A percentile compares a stretch with the other conserved stretches of the same genome.
Conservation (phyloP, 92 coral and sea anemone species). For the Pocillopora grandis region DNA sequence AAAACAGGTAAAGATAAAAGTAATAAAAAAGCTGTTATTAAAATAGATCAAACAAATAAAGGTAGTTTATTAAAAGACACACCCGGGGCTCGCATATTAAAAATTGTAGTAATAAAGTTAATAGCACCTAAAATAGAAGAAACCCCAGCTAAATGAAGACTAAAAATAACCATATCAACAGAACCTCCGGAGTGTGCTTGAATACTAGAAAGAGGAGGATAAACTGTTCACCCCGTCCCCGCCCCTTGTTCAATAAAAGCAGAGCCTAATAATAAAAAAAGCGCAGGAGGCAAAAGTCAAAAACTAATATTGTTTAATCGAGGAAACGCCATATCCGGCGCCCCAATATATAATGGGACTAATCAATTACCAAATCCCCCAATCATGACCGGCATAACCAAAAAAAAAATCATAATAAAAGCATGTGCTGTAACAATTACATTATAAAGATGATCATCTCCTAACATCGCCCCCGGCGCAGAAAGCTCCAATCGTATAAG, state of each 20-base stretch:
- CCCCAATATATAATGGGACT: slow-evolving; percentile 68
- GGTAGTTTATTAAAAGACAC: slow-evolving; percentile 65
- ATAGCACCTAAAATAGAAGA: slow-evolving; percentile 82
- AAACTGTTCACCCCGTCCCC: slow-evolving; percentile 84
- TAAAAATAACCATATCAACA: slow-evolving; percentile 75
- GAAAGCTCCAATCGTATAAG: slow-evolving; percentile 80
- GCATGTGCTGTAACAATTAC: slow-evolving; percentile 85
- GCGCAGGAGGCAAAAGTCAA: slow-evolving; percentile 70
- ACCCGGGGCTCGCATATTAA: slow-evolving; percentile 73
- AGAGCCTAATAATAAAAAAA: slow-evolving; percentile 59
- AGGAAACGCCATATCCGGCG: slow-evolving; percentile 82
- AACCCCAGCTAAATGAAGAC: slow-evolving; percentile 83
- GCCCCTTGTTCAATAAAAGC: slow-evolving; percentile 71
- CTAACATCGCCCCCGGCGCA: slow-evolving; percentile 88
- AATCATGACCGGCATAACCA: slow-evolving; percentile 75
- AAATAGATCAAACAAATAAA: slow-evolving; percentile 75
- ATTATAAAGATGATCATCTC: slow-evolving; percentile 88
- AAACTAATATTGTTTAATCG: slow-evolving; percentile 78
- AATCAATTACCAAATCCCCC: slow-evolving; percentile 84
- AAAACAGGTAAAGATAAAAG: slow-evolving; percentile 77
- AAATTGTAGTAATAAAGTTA: slow-evolving; percentile 79
- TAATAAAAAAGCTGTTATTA: slow-evolving; percentile 79
- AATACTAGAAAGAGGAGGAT: slow-evolving; percentile 67
- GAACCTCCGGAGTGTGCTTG: slow-evolving; percentile 73
- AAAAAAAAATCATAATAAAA: slow-evolving; percentile 76